Percentiles rank a stretch among this genome's conserved stretches.
Conservation (phyloP, 2,888 invertebrate genomes). For the Boloria selene region DNA sequence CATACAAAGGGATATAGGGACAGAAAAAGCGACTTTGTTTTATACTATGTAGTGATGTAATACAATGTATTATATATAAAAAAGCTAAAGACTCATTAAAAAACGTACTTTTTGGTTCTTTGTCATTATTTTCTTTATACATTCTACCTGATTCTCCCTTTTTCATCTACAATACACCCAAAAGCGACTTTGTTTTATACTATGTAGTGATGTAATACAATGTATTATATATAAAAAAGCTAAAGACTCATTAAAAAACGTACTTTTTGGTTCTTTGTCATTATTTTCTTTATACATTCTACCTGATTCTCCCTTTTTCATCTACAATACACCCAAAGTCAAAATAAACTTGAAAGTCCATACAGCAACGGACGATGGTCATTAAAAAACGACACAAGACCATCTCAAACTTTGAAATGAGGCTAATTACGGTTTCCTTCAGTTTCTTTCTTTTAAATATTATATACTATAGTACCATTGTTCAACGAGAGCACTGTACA, state of each 20-base stretch:
- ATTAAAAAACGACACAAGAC: slow-evolving; percentile 16
- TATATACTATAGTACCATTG: slow-evolving; percentile 40
- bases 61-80: no score
- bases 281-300: neutral
- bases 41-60: no score
- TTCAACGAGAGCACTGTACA: slow-evolving; percentile 34
- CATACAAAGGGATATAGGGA: no score
- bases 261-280: neutral
- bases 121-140: no score
- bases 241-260: neutral
- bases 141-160: neutral
- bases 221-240: no score
- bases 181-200: no score
- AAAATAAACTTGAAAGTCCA: neutral
- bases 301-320: slow-evolving; percentile 7
- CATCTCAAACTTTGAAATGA: slow-evolving; percentile 39
- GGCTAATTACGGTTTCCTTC: slow-evolving; percentile 41
- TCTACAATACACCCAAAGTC: slow-evolving; percentile 10
- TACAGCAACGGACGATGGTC: slow-evolving; percentile 14
- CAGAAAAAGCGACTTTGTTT: no score
- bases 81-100: neutral
- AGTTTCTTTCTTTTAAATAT: slow-evolving; percentile 41
- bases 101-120: neutral
- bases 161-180: slow-evolving; percentile 16
- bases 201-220: no score